A percentile compares a stretch with the other conserved stretches of the same genome.
Evolutionary conservation across 2,888 invertebrate species (phyloP).

Genomic region (Rhorus exstirpatorius): DNA sequence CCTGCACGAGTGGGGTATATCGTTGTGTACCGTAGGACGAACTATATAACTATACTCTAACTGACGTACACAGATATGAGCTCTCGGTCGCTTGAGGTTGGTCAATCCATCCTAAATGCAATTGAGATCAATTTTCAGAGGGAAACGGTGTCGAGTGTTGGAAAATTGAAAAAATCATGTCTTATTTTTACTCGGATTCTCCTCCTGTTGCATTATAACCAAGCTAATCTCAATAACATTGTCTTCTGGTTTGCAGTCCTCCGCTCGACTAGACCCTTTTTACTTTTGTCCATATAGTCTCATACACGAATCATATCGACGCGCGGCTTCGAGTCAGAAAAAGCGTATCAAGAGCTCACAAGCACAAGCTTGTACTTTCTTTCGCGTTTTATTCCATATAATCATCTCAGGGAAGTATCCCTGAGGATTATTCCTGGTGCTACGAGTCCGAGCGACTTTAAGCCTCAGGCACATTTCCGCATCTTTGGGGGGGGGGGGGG

Average conservation of each 20-base stretch:
- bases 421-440: constrained; percentile 52
- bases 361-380: background rate
- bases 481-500: too few relatives aligned
- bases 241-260: background rate
- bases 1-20: constrained; percentile 68
- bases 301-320: background rate
- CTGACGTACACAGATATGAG: constrained; percentile 16
- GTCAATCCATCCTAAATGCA: constrained; percentile 22
- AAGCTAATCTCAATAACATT: background rate
- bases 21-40: constrained; percentile 72
- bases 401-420: constrained; percentile 63
- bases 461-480: constrained; percentile 33
- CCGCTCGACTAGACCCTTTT: background rate
- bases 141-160: background rate
- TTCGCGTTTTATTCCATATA: constrained; percentile 17
- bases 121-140: constrained; percentile 37
- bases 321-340: background rate
- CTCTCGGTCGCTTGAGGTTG: constrained; percentile 6
- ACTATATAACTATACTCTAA: constrained; percentile 23
- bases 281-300: too few relatives aligned
- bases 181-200: constrained; percentile 12
- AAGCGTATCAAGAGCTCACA: background rate
- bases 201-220: constrained; percentile 38
- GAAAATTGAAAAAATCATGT: constrained; percentile 5
- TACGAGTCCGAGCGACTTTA: constrained; percentile 43